Evolutionary conservation across 2,113 vertebrate species (phyloP).

Genomic region (Pseudorasbora parva): DNA sequence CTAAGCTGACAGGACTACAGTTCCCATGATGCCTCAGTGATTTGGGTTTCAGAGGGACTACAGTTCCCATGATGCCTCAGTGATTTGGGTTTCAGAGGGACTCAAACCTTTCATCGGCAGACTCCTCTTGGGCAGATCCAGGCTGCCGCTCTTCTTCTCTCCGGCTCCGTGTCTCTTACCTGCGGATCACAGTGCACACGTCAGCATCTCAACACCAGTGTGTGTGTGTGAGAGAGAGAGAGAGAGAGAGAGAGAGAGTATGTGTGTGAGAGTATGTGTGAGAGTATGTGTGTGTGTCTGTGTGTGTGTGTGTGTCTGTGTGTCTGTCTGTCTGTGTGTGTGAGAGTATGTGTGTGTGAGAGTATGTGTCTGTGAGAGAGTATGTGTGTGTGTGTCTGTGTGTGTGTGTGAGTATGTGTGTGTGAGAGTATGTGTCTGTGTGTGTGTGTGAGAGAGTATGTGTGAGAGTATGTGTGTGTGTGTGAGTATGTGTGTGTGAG

Average conservation of each 20-base stretch:
- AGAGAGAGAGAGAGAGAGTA: no score
- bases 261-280: no score
- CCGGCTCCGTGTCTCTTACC: slow-evolving; percentile 88
- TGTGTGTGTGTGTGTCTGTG: slow-evolving; percentile 29
- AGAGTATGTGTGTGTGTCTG: no score
- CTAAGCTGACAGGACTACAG: no score
- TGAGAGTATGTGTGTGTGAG: background rate
- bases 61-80: no score
- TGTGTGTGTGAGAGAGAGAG: no score
- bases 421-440: slow-evolving; percentile 15
- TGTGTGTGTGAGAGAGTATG: slow-evolving; percentile 11
- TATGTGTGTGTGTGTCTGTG: background rate
- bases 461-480: background rate
- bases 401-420: slow-evolving; percentile 45
- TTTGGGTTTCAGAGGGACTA: no score
- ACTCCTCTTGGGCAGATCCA: slow-evolving; percentile 88
- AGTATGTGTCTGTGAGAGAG: no score
- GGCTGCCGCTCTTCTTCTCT: slow-evolving; percentile 88
- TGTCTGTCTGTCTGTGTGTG: background rate
- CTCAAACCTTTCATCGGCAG: slow-evolving; percentile 89
- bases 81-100: background rate
- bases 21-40: no score
- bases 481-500: background rate
- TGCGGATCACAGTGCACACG: slow-evolving; percentile 70
- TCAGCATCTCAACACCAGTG: background rate